Percentiles rank a stretch among this genome's conserved stretches.
Evolutionary conservation across 2,888 invertebrate species (phyloP).

Genomic region (Epinotia ramella): DNA sequence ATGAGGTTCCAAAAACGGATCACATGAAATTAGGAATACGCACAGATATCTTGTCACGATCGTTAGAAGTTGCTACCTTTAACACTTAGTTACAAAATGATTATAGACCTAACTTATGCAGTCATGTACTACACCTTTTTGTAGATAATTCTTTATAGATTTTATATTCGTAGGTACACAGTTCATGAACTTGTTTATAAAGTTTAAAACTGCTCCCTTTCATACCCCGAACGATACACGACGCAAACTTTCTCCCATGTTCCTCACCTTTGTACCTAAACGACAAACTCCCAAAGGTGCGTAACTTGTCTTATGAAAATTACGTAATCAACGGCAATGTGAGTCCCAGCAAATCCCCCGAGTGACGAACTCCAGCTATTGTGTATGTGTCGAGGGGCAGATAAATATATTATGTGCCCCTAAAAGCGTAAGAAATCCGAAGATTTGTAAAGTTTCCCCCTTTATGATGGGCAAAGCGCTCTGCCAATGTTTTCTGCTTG

Average conservation of each 20-base stretch:
- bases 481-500: constrained; percentile 78
- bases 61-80: no score
- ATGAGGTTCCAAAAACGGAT: no score
- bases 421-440: constrained; percentile 82
- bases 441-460: constrained; percentile 84
- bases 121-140: not conserved
- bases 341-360: constrained; percentile 70
- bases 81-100: not conserved
- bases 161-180: not conserved
- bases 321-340: constrained; percentile 66
- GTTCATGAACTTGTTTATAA: not conserved
- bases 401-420: constrained; percentile 83
- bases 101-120: not conserved
- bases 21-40: no score
- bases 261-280: constrained; percentile 48
- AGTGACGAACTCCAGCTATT: constrained; percentile 75
- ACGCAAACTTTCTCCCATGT: constrained; percentile 37
- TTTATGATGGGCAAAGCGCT: constrained; percentile 80
- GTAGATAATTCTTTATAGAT: not conserved
- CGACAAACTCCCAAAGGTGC: constrained; percentile 52
- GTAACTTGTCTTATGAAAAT: constrained; percentile 55
- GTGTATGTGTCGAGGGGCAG: constrained; percentile 81
- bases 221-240: constrained; percentile 9
- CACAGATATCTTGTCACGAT: no score
- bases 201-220: constrained; percentile 4